phyloP scores from a whole-genome alignment of 2,797 vertebrate species.

The Platalea minor region DNA sequence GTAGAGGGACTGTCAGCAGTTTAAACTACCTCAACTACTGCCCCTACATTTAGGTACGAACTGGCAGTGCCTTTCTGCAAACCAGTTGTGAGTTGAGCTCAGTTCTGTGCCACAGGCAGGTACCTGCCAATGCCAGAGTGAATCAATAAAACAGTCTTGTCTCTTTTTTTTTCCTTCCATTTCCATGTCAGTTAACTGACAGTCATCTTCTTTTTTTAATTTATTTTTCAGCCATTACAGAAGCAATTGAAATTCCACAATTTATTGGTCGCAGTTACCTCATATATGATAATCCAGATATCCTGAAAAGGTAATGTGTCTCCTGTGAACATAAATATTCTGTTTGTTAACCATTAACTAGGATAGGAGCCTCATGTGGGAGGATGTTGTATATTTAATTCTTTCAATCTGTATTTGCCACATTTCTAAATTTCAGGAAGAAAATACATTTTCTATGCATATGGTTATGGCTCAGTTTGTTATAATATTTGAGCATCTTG shows the following conservation, averaged over 20 bases:
- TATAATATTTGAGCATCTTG: background rate
- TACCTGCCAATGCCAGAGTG: background rate
- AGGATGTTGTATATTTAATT: background rate
- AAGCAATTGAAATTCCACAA: slow-evolving; percentile 95
- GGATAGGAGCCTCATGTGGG: background rate
- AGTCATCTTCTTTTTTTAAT: background rate
- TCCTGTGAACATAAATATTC: background rate
- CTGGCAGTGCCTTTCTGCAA: background rate
- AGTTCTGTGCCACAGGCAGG: background rate
- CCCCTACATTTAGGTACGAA: background rate
- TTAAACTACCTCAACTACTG: background rate
- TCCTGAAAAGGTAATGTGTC: slow-evolving; percentile 86
- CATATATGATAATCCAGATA: slow-evolving; percentile 87
- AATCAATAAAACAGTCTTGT: background rate
- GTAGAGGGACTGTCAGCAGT: background rate
- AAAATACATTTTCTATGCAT: background rate
- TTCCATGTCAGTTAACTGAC: background rate
- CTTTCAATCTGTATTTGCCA: background rate
- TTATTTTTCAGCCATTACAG: slow-evolving; percentile 83
- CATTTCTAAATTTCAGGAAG: background rate
- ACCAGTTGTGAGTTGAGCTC: background rate
- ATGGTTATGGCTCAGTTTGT: background rate
- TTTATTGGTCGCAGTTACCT: slow-evolving; percentile 96
- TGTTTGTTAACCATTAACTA: background rate
- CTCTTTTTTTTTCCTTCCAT: background rate